Conservation (phyloP, 2,888 invertebrate species). For the Hirtodrosophila trivittata region DNA sequence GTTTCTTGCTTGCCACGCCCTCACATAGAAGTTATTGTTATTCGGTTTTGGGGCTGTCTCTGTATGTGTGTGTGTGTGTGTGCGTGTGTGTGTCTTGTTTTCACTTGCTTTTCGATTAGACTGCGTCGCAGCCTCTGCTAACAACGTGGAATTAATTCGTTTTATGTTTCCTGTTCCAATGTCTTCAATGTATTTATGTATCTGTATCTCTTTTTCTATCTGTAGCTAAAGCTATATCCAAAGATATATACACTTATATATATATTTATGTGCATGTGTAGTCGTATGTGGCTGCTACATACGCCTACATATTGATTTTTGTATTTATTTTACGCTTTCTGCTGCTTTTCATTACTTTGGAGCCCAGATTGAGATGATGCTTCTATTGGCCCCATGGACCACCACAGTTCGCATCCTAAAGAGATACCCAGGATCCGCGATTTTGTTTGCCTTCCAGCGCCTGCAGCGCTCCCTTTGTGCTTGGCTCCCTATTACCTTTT, state of each 20-base stretch:
- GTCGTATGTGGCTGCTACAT: conserved; percentile 49
- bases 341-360: conserved; percentile 69
- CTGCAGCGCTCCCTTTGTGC: conserved; percentile 55
- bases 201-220: conserved; percentile 23
- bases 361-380: conserved; percentile 53
- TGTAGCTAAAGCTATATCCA: neutral
- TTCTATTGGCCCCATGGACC: conserved; percentile 60
- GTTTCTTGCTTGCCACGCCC: conserved; percentile 63
- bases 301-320: conserved; percentile 79
- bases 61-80: neutral
- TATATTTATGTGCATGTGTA: neutral
- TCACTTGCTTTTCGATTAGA: conserved; percentile 78
- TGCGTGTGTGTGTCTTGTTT: conserved; percentile 44
- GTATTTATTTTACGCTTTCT: conserved; percentile 70
- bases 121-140: conserved; percentile 48
- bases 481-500: conserved; percentile 13
- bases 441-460: conserved; percentile 36
- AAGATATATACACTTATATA: too few species aligned
- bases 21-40: conserved; percentile 56
- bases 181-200: conserved; percentile 29
- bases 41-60: neutral
- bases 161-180: conserved; percentile 72
- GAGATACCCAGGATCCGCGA: neutral
- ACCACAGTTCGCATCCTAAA: neutral
- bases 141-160: conserved; percentile 76